These are phyloP conservation scores for Sclerodermus sp. DNA, from an alignment of 2,888 invertebrate genomes.

Conservation along the genomic window DNA sequence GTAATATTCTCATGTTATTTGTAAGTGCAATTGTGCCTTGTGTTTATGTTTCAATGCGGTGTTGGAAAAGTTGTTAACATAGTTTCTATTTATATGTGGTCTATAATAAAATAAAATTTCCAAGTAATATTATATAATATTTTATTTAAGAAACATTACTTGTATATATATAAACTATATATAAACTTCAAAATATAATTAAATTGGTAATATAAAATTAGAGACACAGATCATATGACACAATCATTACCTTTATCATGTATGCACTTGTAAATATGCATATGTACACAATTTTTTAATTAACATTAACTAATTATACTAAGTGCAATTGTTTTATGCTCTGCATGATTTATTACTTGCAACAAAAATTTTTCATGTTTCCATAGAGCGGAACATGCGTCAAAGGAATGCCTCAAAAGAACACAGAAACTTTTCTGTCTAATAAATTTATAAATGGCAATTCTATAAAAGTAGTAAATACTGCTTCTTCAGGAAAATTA, in stretches of 20 bases:
- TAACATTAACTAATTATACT: too few relatives aligned
- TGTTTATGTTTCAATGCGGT: background rate
- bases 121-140: too few relatives aligned
- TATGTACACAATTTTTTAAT: too few relatives aligned
- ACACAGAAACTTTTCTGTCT: slow-evolving; percentile 32
- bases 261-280: too few relatives aligned
- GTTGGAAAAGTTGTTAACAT: background rate
- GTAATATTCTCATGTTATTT: slow-evolving; percentile 10
- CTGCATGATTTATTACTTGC: too few relatives aligned
- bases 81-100: background rate
- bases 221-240: too few relatives aligned
- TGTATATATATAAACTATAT: too few relatives aligned
- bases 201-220: too few relatives aligned
- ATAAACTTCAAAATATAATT: too few relatives aligned
- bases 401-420: slow-evolving; percentile 43
- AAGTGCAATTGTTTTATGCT: too few relatives aligned
- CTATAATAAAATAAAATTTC: too few relatives aligned
- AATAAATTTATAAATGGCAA: slow-evolving; percentile 29
- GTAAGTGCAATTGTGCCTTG: background rate
- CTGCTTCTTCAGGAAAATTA: slow-evolving; percentile 22
- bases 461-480: slow-evolving; percentile 25
- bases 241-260: background rate
- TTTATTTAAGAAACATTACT: too few relatives aligned
- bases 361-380: slow-evolving; percentile 10
- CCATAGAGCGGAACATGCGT: slow-evolving; percentile 36